These are phyloP conservation scores for Phacellophora camtschatica DNA, from an alignment of 30 jellyfish, hydroid and myxozoan genomes.

Conservation along the genomic window DNA sequence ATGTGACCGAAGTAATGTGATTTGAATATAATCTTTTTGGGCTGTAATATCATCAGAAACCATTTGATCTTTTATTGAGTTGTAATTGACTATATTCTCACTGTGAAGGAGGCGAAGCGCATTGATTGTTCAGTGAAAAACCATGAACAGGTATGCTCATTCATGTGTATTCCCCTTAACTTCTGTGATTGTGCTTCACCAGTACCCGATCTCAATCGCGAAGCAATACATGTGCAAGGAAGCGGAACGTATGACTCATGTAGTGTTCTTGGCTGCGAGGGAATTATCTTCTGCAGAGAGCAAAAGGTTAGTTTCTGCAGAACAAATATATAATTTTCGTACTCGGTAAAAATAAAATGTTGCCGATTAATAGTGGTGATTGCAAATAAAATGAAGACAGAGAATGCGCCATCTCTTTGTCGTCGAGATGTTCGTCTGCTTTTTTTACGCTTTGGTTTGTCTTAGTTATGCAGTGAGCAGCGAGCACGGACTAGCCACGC, in stretches of 20 bases:
- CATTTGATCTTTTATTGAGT: no score
- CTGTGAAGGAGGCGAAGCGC: constrained; percentile 13
- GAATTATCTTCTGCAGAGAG: background rate
- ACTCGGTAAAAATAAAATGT: no score
- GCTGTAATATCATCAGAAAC: no score
- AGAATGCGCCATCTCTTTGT: background rate
- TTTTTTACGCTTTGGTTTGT: constrained; percentile 16
- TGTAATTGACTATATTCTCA: background rate
- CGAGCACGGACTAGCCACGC: constrained; percentile 47
- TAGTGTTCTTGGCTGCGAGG: constrained; percentile 5
- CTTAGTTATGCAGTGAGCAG: constrained; percentile 54
- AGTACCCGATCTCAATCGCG: constrained; percentile 20
- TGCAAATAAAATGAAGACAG: constrained; percentile 31
- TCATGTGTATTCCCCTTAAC: constrained; percentile 41
- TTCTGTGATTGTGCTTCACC: background rate
- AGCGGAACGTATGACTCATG: constrained; percentile 69
- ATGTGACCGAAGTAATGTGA: no score
- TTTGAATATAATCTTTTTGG: no score
- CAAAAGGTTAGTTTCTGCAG: background rate
- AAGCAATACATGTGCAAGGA: constrained; percentile 37
- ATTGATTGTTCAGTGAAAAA: constrained; percentile 27
- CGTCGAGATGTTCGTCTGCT: constrained; percentile 47
- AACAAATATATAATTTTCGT: background rate
- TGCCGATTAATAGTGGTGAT: no score
- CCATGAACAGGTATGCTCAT: constrained; percentile 49